phyloP scores from a whole-genome alignment of 1,140 invertebrate genomes.

The Colletes gigas region DNA sequence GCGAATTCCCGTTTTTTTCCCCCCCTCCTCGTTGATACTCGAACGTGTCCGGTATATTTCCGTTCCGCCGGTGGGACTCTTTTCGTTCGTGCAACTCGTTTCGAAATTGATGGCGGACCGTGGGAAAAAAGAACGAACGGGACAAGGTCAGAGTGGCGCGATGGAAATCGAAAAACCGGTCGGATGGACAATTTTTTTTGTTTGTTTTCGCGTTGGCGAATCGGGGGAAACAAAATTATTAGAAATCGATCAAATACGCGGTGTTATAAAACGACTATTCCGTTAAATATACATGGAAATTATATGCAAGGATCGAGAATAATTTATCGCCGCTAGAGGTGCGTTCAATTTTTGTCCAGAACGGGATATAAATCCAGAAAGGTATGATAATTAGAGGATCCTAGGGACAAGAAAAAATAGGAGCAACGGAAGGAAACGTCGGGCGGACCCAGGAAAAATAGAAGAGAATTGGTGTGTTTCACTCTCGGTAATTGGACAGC shows the following conservation, averaged over 20 bases:
- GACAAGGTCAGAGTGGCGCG: background rate
- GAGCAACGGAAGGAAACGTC: background rate
- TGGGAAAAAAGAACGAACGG: background rate
- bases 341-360: no score
- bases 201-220: no score
- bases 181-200: no score
- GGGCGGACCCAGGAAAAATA: background rate
- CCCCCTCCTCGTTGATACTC: background rate
- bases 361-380: no score
- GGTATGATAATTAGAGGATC: background rate
- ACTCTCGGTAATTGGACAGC: constrained; percentile 29
- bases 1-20: background rate
- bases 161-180: background rate
- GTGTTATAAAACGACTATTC: no score
- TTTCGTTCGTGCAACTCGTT: background rate
- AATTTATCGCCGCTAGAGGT: no score
- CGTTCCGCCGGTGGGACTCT: background rate
- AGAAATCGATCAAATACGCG: no score
- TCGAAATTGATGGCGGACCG: background rate
- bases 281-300: no score
- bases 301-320: no score
- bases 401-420: no score
- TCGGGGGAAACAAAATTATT: no score
- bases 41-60: background rate
- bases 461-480: constrained; percentile 14